Conservation (phyloP, 2,113 vertebrate species). For the Erythrolamprus reginae region DNA sequence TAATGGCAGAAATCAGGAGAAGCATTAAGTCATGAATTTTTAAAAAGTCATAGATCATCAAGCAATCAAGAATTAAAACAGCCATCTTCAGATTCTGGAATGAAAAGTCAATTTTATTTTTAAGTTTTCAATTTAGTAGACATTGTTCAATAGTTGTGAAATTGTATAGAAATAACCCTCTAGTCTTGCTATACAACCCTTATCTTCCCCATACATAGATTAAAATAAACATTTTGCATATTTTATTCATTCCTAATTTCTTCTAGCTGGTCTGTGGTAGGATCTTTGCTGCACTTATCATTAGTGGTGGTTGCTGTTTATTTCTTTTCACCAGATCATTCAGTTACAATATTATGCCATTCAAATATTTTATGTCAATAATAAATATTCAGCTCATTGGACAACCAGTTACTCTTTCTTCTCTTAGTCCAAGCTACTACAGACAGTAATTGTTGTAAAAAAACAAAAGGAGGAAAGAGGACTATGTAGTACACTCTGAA, state of each 20-base stretch:
- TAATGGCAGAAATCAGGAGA: background rate
- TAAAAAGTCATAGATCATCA: background rate
- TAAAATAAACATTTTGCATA: slow-evolving; percentile 43
- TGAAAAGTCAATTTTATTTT: background rate
- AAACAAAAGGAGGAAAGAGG: background rate
- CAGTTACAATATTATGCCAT: slow-evolving; percentile 34
- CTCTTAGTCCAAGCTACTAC: background rate
- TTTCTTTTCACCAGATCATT: slow-evolving; percentile 15
- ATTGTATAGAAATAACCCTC: background rate
- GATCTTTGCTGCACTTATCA: slow-evolving; percentile 39
- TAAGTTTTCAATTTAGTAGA: background rate
- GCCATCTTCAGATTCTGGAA: background rate
- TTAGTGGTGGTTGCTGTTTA: slow-evolving; percentile 36
- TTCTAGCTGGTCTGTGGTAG: slow-evolving; percentile 34
- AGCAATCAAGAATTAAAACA: background rate
- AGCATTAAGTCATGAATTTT: background rate
- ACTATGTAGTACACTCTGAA: background rate
- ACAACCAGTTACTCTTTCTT: background rate
- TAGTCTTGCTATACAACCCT: background rate
- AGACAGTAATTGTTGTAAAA: background rate
- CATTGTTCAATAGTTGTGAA: background rate
- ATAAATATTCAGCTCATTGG: background rate
- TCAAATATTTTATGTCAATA: slow-evolving; percentile 41
- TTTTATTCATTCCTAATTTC: slow-evolving; percentile 45
- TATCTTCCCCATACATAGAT: slow-evolving; percentile 29